phyloP scores from a whole-genome alignment of 2,888 invertebrate species.

The Philopedon plagiatum region DNA sequence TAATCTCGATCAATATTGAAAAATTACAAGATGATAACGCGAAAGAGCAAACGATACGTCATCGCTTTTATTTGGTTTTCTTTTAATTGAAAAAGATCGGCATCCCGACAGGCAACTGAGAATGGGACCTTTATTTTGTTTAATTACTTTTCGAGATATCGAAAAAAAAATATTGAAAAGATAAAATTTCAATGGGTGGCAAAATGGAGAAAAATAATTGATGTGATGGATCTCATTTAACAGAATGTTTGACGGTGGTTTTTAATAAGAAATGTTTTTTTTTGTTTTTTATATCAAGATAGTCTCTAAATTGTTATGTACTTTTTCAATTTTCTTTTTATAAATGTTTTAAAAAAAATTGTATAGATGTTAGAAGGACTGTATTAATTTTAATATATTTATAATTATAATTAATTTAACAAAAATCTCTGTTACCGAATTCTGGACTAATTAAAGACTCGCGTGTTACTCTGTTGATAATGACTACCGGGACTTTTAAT shows the following conservation, averaged over 20 bases:
- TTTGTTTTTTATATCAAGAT: too few species aligned
- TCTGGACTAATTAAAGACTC: slow-evolving; percentile 7
- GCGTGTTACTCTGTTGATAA: neutral
- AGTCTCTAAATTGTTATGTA: too few species aligned
- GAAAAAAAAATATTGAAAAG: slow-evolving; percentile 3
- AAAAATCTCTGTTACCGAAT: neutral
- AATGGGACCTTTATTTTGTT: slow-evolving; percentile 24
- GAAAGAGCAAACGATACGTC: slow-evolving; percentile 36
- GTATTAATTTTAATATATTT: too few species aligned
- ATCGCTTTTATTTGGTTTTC: slow-evolving; percentile 41
- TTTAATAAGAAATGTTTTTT: neutral
- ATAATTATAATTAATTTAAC: too few species aligned
- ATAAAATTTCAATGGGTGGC: neutral
- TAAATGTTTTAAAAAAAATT: too few species aligned
- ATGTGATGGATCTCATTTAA: neutral
- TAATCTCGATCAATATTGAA: slow-evolving; percentile 45
- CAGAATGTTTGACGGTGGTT: neutral
- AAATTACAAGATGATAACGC: slow-evolving; percentile 41
- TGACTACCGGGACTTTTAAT: slow-evolving; percentile 10
- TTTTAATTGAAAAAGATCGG: slow-evolving; percentile 42
- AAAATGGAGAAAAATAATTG: neutral
- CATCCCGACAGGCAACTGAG: slow-evolving; percentile 13
- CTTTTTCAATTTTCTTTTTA: too few species aligned
- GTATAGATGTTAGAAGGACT: too few species aligned
- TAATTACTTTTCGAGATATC: slow-evolving; percentile 23